phyloP scores from a whole-genome alignment of 2,888 invertebrate genomes.

The Drosophila ochracea region DNA sequence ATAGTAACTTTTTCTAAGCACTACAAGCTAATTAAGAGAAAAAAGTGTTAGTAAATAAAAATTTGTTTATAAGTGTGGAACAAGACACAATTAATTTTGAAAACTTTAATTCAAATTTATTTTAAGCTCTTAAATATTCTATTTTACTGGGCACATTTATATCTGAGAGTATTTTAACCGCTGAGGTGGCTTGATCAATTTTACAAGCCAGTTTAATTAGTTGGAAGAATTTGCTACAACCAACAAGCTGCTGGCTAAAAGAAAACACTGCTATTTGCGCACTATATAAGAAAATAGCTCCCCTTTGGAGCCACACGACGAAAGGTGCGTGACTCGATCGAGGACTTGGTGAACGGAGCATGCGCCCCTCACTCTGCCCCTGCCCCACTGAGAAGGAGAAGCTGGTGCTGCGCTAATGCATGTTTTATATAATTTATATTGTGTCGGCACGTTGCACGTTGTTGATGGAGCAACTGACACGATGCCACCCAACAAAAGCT shows the following conservation, averaged over 20 bases:
- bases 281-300: neutral
- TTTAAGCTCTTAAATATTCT: neutral
- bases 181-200: neutral
- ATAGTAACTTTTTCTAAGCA: neutral
- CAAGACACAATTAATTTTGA: neutral
- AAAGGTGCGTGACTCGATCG: slow-evolving; percentile 66
- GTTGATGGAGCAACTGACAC: slow-evolving; percentile 79
- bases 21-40: neutral
- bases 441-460: slow-evolving; percentile 76
- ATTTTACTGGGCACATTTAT: no score
- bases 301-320: slow-evolving; percentile 1
- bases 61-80: rapidly evolving
- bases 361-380: neutral
- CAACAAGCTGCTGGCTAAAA: neutral
- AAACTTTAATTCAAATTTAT: neutral
- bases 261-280: neutral
- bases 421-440: slow-evolving; percentile 79
- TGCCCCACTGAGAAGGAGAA: neutral
- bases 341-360: slow-evolving; percentile 7
- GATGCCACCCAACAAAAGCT: slow-evolving; percentile 71
- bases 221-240: neutral
- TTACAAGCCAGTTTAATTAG: neutral
- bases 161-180: neutral
- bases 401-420: slow-evolving; percentile 49
- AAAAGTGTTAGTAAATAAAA: neutral